Evolutionary conservation across 2,888 invertebrate species (phyloP).

Genomic region (Drosophila diplacantha): DNA sequence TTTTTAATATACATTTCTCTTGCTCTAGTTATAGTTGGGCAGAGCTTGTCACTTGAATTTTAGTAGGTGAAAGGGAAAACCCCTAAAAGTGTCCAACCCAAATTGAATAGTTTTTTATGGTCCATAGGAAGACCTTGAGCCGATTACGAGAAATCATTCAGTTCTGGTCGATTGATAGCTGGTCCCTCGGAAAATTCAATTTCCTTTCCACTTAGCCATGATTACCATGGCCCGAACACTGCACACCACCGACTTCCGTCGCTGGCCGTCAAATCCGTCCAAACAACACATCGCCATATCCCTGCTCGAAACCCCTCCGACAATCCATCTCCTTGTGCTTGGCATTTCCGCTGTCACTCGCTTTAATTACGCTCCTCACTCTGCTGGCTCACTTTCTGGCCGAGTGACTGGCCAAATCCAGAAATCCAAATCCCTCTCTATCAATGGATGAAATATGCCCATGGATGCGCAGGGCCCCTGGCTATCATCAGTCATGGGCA

Average conservation of each 20-base stretch:
- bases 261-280: slow-evolving; percentile 23
- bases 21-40: background rate
- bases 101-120: background rate
- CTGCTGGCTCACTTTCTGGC: slow-evolving; percentile 12
- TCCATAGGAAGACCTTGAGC: background rate
- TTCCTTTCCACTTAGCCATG: slow-evolving; percentile 59
- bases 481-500: slow-evolving; percentile 65
- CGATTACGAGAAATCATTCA: slow-evolving; percentile 19
- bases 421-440: slow-evolving; percentile 50
- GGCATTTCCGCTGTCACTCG: slow-evolving; percentile 62
- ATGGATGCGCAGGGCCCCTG: slow-evolving; percentile 34
- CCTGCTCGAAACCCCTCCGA: background rate
- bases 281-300: slow-evolving; percentile 21
- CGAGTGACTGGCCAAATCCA: slow-evolving; percentile 40
- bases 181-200: slow-evolving; percentile 52
- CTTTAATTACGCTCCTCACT: slow-evolving; percentile 60
- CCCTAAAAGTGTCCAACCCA: background rate
- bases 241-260: slow-evolving; percentile 42
- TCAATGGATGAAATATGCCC: slow-evolving; percentile 49
- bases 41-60: background rate
- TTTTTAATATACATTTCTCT: background rate
- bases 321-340: slow-evolving; percentile 29
- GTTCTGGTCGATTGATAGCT: slow-evolving; percentile 7
- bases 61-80: background rate
- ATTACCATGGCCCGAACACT: slow-evolving; percentile 51